Evolutionary conservation across 2,113 vertebrate species (phyloP).

Genomic region (Progne subis): DNA sequence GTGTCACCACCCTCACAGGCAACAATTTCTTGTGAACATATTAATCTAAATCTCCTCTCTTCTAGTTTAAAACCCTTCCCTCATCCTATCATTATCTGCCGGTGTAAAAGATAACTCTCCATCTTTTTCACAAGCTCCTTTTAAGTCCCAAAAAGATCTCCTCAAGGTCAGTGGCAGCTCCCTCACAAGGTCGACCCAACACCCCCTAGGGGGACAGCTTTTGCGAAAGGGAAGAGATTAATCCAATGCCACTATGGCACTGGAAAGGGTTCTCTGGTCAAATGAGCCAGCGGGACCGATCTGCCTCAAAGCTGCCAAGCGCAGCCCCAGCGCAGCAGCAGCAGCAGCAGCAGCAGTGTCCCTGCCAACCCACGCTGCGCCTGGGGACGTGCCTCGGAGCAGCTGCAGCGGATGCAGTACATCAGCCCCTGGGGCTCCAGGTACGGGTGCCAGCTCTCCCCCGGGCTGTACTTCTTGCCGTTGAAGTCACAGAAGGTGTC

Average conservation of each 20-base stretch:
- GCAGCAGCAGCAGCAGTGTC: neutral
- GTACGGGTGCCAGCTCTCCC: constrained; percentile 96
- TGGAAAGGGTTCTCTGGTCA: neutral
- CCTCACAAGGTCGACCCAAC: neutral
- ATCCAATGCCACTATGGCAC: fast-evolving
- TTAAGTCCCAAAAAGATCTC: neutral
- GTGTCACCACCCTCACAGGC: neutral
- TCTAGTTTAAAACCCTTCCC: neutral
- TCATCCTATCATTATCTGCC: neutral
- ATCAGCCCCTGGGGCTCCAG: constrained; percentile 90
- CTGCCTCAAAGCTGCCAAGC: neutral
- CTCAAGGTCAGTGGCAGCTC: neutral
- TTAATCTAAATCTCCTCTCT: neutral
- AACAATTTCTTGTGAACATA: neutral
- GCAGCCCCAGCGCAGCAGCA: fast-evolving
- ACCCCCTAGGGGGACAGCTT: neutral
- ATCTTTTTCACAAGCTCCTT: neutral
- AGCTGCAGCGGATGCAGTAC: constrained; percentile 91
- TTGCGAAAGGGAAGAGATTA: neutral
- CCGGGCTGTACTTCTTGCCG: constrained; percentile 86
- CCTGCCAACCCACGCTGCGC: neutral
- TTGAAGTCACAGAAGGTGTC: constrained; percentile 88
- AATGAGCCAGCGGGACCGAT: neutral
- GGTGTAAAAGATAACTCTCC: neutral
- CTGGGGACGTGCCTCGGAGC: constrained; percentile 81